Evolutionary conservation across 2,888 invertebrate species (phyloP), one percentile per base, ranked within the genome.

Genomic region (Pteria penguin): DNA sequence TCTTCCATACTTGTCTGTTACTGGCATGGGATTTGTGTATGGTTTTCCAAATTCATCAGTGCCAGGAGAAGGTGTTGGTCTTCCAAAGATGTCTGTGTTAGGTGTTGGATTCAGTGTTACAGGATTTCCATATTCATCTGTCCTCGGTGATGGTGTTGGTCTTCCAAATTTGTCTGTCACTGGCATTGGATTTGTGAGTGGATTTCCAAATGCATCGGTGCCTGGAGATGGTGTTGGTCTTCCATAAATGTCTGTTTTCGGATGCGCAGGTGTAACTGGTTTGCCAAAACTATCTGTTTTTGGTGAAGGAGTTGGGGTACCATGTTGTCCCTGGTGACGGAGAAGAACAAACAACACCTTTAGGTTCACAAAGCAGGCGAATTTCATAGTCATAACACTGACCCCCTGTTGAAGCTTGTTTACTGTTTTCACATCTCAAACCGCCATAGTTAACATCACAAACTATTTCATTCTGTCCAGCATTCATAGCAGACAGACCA

Each of bases 321-420:
- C 65, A 52, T 32, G 45, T 2, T 87, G 76, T 85, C 86, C 88
- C 63, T 77, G 82, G 75, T 27, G 67, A 27, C 36, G 62, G 71
- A 27, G 63, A 36, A 18, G 81, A 77, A 61, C 84, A 84, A 54
- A 78, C 80, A 2, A 82, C 63, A 24, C 82, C 84, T 72, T 79
- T 92, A 86, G 95, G 96, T 72, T 93, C 92, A 75, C 90, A 90
- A 72, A 85, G 88, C 36, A 89, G 86, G 61, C 89, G 60, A 27
- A 90, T 82, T 82, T 90, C 89, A 77, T 89, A 90, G 73, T 90
- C 89, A 27, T 82, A 82, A 68, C 90, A 90, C 57, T 73, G 62
- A 18, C 80, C 79, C 31, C 78, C 76, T 32, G 68, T 72, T 5
- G 68, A 32, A 2, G 18, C 33, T 32, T 77, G 76, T 27, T 70